Evolutionary conservation across 2,888 invertebrate species (phyloP), one percentile per base, ranked within the genome.

Genomic region (Thymelicus acteon): DNA sequence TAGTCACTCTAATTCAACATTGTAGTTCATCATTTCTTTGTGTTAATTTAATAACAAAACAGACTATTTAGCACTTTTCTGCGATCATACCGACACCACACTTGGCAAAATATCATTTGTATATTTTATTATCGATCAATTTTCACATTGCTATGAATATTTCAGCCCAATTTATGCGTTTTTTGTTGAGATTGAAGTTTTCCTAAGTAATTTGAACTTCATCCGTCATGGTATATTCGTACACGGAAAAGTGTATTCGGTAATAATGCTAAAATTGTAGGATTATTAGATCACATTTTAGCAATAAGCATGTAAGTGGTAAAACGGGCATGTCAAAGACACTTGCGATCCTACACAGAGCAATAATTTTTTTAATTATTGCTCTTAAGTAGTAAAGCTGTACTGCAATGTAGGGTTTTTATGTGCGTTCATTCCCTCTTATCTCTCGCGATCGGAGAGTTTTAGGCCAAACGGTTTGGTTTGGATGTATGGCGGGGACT

Each of bases 141-240:
- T 15, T 40, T 13, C 44, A 54, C 10, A 7, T 39, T 1, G 7
- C 15, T 52, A 40, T 40, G 48, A 67, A 67, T 52, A 61, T 61
- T 61, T 67, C 61, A 67, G 67, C 54, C 24, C 52, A 61, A 61
- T 31, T n/a, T 52, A n/a, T 40, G 31, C 39, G 39, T 63, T 40
- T 54, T 37, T 67, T 62, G 63, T 71, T 44, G 72, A 71, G 52
- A 73, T 72, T 76, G 72, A 72, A 73, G 76, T 72, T 85, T 84
- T 82, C 72, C 74, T 64, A 52, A 74, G 67, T 74, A 72, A 83
- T 85, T 85, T 76, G 79, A 85, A 77, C 73, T 66, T 24, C 2
- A 57, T 72, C 76, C 72, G 72, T 86, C 85, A 84, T 81, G 80
- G 52, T 69, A 73, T 78, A 73, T 74, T 71, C 73, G 74, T 73